Evolutionary conservation across 2,888 invertebrate genomes (phyloP).

Genomic region (Hirtodrosophila cameraria): DNA sequence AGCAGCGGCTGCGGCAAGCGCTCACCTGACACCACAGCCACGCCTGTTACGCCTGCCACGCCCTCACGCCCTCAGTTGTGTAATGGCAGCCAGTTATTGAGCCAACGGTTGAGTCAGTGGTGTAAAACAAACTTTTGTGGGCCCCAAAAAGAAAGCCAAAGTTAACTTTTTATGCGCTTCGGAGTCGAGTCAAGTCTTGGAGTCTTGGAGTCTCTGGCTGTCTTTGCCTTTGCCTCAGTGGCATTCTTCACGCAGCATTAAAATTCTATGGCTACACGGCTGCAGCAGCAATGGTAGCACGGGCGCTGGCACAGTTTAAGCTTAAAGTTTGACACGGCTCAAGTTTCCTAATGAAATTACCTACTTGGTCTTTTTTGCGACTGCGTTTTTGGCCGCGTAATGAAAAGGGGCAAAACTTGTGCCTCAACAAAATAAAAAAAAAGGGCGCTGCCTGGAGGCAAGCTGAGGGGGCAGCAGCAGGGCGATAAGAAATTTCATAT

Average conservation of each 20-base stretch:
- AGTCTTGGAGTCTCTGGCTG: conserved; percentile 15
- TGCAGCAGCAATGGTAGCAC: conserved; percentile 3
- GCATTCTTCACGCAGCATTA: conserved; percentile 69
- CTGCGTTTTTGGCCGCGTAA: conserved; percentile 42
- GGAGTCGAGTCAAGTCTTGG: conserved; percentile 31
- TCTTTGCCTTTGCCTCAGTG: conserved; percentile 22
- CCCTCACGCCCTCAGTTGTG: conserved; percentile 17
- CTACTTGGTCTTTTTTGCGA: conserved; percentile 61
- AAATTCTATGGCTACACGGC: conserved; percentile 66
- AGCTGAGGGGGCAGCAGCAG: not conserved
- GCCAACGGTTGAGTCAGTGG: conserved; percentile 67
- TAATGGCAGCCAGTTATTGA: conserved; percentile 67
- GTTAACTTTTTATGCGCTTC: conserved; percentile 49
- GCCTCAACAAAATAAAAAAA: conserved; percentile 22
- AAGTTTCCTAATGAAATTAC: conserved; percentile 81
- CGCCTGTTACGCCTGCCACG: conserved; percentile 10
- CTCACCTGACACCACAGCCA: conserved; percentile 38
- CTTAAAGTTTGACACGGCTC: conserved; percentile 79
- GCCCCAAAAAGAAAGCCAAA: conserved; percentile 47
- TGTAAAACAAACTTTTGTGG: conserved; percentile 71
- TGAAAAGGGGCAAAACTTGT: conserved; percentile 65
- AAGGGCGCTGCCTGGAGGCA: conserved; percentile 6
- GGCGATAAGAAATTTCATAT: conserved; percentile 70
- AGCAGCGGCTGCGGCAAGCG: conserved; percentile 24
- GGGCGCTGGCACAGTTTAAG: conserved; percentile 51